These are phyloP conservation scores for Tuberolachnus salignus DNA, from an alignment of 2,888 invertebrate species.

Conservation along the genomic window DNA sequence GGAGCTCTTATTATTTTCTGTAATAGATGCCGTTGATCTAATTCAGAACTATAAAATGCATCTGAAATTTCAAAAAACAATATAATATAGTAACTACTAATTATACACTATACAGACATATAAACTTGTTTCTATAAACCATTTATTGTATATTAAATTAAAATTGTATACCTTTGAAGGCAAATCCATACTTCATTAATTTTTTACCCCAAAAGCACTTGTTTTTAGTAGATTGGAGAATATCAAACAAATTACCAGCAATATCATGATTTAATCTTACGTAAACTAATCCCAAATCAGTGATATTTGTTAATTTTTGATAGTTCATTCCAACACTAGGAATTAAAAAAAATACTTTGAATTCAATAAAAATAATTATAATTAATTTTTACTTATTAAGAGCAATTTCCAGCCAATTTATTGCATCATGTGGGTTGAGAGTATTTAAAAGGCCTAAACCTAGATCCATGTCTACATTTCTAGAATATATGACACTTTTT, in stretches of 20 bases:
- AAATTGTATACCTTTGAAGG: conserved; percentile 61
- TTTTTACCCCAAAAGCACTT: conserved; percentile 62
- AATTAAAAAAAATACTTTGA: neutral
- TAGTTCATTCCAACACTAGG: conserved; percentile 51
- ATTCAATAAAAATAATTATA: neutral
- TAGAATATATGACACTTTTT: conserved; percentile 55
- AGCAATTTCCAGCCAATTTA: conserved; percentile 48
- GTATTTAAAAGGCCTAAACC: conserved; percentile 62
- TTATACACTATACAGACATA: no score
- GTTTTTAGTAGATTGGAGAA: conserved; percentile 59
- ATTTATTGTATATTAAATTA: neutral
- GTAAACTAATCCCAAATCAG: conserved; percentile 61
- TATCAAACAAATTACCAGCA: conserved; percentile 37
- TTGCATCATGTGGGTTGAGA: conserved; percentile 44
- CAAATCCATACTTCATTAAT: conserved; percentile 61
- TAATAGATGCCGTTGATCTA: conserved; percentile 60
- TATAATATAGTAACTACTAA: neutral
- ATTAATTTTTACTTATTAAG: conserved; percentile 30
- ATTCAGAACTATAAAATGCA: conserved; percentile 60
- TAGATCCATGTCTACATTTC: conserved; percentile 62
- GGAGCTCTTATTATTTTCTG: conserved; percentile 61
- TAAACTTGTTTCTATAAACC: neutral
- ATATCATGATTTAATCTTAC: conserved; percentile 58
- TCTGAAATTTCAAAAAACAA: conserved; percentile 59
- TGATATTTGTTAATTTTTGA: conserved; percentile 58